These are phyloP conservation scores for Silurus lanzhouensis DNA, from an alignment of 2,797 vertebrate species.

Conservation along the genomic window DNA sequence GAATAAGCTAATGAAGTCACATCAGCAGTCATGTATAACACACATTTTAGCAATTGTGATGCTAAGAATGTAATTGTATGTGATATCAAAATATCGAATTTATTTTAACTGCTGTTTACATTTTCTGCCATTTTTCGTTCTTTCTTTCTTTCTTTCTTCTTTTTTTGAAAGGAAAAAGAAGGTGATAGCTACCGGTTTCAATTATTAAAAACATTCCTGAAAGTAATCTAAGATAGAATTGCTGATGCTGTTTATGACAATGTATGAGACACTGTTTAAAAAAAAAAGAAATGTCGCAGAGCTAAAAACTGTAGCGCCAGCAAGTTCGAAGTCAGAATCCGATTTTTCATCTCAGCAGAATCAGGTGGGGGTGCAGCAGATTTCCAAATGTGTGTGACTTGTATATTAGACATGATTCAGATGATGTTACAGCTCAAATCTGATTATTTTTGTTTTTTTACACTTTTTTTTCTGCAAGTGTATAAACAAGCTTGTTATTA, in stretches of 20 bases:
- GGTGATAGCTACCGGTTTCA: neutral
- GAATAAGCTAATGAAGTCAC: neutral
- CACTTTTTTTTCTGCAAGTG: neutral
- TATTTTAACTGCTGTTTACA: neutral
- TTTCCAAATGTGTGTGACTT: slow-evolving; percentile 3
- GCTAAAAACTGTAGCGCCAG: slow-evolving; percentile 15
- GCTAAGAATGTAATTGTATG: neutral
- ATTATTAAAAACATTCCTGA: neutral
- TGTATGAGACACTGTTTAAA: neutral
- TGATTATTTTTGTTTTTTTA: neutral
- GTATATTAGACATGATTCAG: slow-evolving; percentile 14
- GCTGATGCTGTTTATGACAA: slow-evolving; percentile 21
- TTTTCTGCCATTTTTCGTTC: neutral
- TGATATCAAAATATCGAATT: neutral
- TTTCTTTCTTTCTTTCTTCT: neutral
- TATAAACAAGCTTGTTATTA: neutral
- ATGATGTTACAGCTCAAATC: slow-evolving; percentile 7
- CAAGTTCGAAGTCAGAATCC: slow-evolving; percentile 18
- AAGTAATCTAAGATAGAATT: slow-evolving; percentile 17
- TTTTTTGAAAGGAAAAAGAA: neutral
- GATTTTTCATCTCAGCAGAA: slow-evolving; percentile 13
- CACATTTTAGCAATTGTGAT: neutral
- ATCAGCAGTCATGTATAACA: neutral
- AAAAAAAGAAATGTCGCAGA: neutral
- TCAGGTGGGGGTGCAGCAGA: slow-evolving; percentile 8